Conservation (phyloP, 1,140 invertebrate species). For the Linepithema humile region DNA sequence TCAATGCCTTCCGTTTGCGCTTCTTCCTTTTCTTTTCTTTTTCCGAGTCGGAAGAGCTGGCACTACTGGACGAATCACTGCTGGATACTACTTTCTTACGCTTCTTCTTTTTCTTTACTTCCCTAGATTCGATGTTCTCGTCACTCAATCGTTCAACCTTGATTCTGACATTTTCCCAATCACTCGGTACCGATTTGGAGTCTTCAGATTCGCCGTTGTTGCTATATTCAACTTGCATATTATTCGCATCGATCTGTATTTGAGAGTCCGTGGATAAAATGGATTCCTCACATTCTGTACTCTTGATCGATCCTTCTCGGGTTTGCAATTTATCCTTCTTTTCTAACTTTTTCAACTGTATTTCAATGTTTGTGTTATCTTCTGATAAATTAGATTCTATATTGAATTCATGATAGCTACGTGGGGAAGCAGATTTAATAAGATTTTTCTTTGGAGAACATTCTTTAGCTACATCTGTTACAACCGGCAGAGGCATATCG, state of each 20-base stretch:
- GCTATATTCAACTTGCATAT: background rate
- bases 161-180: slow-evolving; percentile 78
- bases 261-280: slow-evolving; percentile 26
- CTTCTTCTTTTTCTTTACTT: slow-evolving; percentile 63
- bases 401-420: slow-evolving; percentile 76
- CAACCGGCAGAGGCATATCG: background rate
- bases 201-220: slow-evolving; percentile 62
- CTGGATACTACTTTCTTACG: slow-evolving; percentile 63
- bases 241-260: slow-evolving; percentile 1
- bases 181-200: slow-evolving; percentile 73
- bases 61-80: slow-evolving; percentile 75
- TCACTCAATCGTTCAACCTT: slow-evolving; percentile 78
- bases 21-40: slow-evolving; percentile 68
- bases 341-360: slow-evolving; percentile 9
- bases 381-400: slow-evolving; percentile 73
- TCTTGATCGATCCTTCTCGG: slow-evolving; percentile 33
- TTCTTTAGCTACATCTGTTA: slow-evolving; percentile 7
- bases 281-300: slow-evolving; percentile 33
- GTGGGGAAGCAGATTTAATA: slow-evolving; percentile 52
- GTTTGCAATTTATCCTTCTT: background rate
- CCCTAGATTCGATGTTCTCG: slow-evolving; percentile 63
- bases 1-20: slow-evolving; percentile 64
- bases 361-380: slow-evolving; percentile 42
- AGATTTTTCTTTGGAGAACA: slow-evolving; percentile 38
- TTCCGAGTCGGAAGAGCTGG: slow-evolving; percentile 78